Conservation (phyloP, 2,888 invertebrate species). For the Augochlorella aurata region DNA sequence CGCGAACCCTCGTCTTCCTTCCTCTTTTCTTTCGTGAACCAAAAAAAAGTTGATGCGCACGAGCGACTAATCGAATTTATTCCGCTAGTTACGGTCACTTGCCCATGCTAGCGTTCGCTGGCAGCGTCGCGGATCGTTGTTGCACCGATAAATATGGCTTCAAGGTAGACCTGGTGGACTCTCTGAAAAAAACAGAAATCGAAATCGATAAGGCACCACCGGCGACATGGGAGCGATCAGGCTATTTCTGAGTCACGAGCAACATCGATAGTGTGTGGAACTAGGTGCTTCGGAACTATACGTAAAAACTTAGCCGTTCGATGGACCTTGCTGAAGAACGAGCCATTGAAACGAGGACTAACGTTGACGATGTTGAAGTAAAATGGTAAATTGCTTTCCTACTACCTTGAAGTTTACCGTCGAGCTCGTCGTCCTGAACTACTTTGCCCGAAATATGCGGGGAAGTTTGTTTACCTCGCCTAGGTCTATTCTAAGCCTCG, state of each 20-base stretch:
- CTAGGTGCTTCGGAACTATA: constrained; percentile 3
- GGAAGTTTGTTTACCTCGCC: too few relatives aligned
- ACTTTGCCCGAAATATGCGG: too few relatives aligned
- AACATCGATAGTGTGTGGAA: constrained; percentile 1
- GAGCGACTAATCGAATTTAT: constrained; percentile 27
- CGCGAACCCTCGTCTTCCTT: neutral
- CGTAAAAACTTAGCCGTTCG: constrained; percentile 1
- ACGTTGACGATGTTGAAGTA: too few relatives aligned
- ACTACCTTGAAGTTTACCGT: too few relatives aligned
- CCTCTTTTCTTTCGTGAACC: too few relatives aligned
- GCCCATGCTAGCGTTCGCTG: constrained; percentile 90
- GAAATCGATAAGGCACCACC: constrained; percentile 16
- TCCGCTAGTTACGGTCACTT: constrained; percentile 75
- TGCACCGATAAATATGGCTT: constrained; percentile 89
- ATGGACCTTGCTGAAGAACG: neutral
- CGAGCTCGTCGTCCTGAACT: too few relatives aligned
- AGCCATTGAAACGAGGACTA: too few relatives aligned
- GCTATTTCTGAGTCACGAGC: constrained; percentile 3
- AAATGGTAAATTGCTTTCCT: too few relatives aligned
- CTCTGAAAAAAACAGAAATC: constrained; percentile 83
- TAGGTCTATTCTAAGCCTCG: too few relatives aligned
- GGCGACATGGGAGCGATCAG: neutral
- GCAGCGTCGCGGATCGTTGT: constrained; percentile 94
- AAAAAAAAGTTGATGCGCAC: neutral
- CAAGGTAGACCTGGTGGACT: constrained; percentile 90